Conservation (phyloP, 2,797 vertebrate genomes). For the Sebastes miniatus region DNA sequence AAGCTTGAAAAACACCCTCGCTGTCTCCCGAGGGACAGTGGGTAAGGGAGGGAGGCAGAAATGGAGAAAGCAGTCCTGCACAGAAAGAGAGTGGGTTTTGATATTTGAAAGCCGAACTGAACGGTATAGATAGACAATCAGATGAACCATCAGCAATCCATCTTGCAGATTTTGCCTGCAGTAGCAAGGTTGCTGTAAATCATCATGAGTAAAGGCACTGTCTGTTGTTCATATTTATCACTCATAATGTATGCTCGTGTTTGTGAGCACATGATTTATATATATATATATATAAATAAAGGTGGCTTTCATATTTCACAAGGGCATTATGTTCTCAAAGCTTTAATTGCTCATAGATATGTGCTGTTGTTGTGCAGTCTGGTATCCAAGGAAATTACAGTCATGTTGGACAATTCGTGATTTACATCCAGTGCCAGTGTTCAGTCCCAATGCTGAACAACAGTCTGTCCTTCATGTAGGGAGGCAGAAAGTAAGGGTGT, state of each 20-base stretch:
- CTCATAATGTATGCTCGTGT: conserved; percentile 25
- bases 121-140: conserved; percentile 22
- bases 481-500: background rate
- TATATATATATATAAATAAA: background rate
- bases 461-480: background rate
- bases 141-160: conserved; percentile 46
- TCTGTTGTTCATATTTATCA: conserved; percentile 38
- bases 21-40: conserved; percentile 10
- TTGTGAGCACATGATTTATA: background rate
- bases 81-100: conserved; percentile 1
- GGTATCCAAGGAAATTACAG: background rate
- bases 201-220: conserved; percentile 33
- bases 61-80: background rate
- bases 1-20: conserved; percentile 38
- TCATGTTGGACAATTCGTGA: background rate
- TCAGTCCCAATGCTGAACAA: background rate
- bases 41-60: background rate
- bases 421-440: background rate
- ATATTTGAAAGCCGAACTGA: conserved; percentile 35
- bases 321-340: background rate
- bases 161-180: conserved; percentile 42
- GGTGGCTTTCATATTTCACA: background rate
- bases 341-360: conserved; percentile 7
- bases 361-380: background rate
- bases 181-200: conserved; percentile 45